These are phyloP conservation scores for Trachelus stipa DNA, from an alignment of 2,888 invertebrate species.

Conservation along the genomic window DNA sequence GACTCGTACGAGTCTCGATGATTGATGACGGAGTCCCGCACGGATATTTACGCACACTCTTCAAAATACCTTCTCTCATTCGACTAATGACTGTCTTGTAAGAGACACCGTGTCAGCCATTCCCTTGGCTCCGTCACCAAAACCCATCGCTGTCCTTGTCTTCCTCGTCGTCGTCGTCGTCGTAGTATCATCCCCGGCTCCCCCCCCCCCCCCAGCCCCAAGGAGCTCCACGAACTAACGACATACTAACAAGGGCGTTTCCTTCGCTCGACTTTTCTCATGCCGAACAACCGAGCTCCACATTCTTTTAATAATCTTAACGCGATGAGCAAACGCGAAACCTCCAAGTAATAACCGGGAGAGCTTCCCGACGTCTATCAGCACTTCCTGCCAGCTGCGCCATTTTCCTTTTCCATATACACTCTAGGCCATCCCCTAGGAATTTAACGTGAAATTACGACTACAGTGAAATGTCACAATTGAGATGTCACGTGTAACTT, in stretches of 20 bases:
- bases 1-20: conserved; percentile 43
- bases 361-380: neutral
- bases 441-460: neutral
- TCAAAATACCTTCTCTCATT: conserved; percentile 50
- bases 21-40: conserved; percentile 57
- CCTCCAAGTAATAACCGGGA: neutral
- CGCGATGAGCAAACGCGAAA: neutral
- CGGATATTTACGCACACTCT: conserved; percentile 54
- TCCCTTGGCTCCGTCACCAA: conserved; percentile 23
- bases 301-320: conserved; percentile 9
- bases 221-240: conserved; percentile 12
- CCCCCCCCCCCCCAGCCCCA: neutral
- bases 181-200: conserved; percentile 13
- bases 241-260: conserved; percentile 41
- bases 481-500: neutral
- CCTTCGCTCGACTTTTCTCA: conserved; percentile 4
- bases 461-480: neutral
- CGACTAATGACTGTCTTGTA: conserved; percentile 59
- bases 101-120: conserved; percentile 53
- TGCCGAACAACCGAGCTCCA: neutral
- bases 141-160: neutral
- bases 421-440: neutral
- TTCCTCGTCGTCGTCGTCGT: neutral
- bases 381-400: neutral
- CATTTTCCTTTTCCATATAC: neutral